Evolutionary conservation across 2,888 invertebrate species (phyloP).

Genomic region (Yponomeuta sedellus): DNA sequence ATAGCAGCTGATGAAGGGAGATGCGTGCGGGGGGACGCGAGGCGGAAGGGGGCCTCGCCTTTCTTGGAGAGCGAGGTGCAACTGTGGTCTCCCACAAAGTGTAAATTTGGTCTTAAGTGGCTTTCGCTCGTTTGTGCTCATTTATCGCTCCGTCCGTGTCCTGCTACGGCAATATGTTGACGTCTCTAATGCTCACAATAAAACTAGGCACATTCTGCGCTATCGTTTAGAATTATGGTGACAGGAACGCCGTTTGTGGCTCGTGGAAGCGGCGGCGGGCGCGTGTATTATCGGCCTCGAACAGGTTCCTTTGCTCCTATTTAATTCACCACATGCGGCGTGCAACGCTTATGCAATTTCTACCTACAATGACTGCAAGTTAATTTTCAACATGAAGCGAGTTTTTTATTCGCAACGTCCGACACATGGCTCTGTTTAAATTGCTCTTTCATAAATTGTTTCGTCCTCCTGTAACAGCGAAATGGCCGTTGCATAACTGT

Average conservation of each 20-base stretch:
- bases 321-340: conserved; percentile 63
- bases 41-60: conserved; percentile 25
- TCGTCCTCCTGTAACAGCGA: conserved; percentile 20
- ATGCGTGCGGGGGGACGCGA: conserved; percentile 32
- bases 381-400: conserved; percentile 41
- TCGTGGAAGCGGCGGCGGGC: conserved; percentile 47
- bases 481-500: not conserved
- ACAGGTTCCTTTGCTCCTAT: conserved; percentile 69
- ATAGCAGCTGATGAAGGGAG: conserved; percentile 58
- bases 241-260: conserved; percentile 57
- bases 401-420: conserved; percentile 31
- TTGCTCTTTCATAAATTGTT: conserved; percentile 16
- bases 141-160: conserved; percentile 59
- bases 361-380: conserved; percentile 51
- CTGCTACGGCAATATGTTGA: conserved; percentile 57
- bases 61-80: conserved; percentile 39
- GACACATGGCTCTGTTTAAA: conserved; percentile 16
- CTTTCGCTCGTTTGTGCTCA: conserved; percentile 70
- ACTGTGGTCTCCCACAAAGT: conserved; percentile 71
- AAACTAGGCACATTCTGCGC: conserved; percentile 52
- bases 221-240: conserved; percentile 65
- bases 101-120: conserved; percentile 74
- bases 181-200: conserved; percentile 57
- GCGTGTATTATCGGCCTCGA: conserved; percentile 50
- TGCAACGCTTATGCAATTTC: conserved; percentile 65